A percentile compares a stretch with the other conserved stretches of the same genome.
These are phyloP conservation scores for Parotia lawesii DNA, from an alignment of 2,113 vertebrate genomes.

Conservation along the genomic window DNA sequence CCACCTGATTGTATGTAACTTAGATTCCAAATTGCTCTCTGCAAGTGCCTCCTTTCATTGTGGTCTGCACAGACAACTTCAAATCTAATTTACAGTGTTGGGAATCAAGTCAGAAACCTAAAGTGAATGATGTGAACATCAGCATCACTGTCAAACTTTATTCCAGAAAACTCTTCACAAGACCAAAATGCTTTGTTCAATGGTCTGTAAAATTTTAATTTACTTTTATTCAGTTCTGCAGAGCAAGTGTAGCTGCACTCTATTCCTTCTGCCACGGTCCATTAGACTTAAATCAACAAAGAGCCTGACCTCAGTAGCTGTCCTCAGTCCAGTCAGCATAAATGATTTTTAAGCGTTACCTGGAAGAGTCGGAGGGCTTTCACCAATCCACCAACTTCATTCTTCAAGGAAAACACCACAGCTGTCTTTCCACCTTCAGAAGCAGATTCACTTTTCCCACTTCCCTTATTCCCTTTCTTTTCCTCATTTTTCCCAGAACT, in stretches of 20 bases:
- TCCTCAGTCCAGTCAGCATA: not conserved
- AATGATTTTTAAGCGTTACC: slow-evolving; percentile 70
- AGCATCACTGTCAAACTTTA: not conserved
- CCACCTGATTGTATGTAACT: not conserved
- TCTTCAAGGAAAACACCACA: slow-evolving; percentile 92
- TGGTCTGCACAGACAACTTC: not conserved
- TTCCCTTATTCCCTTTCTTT: slow-evolving; percentile 72
- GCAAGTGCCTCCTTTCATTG: not conserved
- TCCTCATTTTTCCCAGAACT: slow-evolving; percentile 86
- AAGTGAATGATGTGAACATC: not conserved
- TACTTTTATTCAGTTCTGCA: not conserved
- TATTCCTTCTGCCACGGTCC: not conserved
- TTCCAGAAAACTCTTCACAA: not conserved
- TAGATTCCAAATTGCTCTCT: not conserved
- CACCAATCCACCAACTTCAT: slow-evolving; percentile 92
- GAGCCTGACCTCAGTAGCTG: not conserved
- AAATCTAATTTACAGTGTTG: not conserved
- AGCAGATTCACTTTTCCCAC: slow-evolving; percentile 58
- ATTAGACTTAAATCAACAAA: not conserved
- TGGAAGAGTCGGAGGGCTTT: slow-evolving; percentile 91
- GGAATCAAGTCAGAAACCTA: not conserved
- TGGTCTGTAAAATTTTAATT: not conserved
- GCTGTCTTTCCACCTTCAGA: slow-evolving; percentile 82
- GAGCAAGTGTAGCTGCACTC: not conserved
- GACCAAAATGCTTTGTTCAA: not conserved